Conservation (phyloP, 2,113 vertebrate species). For the Mesocricetus auratus region DNA sequence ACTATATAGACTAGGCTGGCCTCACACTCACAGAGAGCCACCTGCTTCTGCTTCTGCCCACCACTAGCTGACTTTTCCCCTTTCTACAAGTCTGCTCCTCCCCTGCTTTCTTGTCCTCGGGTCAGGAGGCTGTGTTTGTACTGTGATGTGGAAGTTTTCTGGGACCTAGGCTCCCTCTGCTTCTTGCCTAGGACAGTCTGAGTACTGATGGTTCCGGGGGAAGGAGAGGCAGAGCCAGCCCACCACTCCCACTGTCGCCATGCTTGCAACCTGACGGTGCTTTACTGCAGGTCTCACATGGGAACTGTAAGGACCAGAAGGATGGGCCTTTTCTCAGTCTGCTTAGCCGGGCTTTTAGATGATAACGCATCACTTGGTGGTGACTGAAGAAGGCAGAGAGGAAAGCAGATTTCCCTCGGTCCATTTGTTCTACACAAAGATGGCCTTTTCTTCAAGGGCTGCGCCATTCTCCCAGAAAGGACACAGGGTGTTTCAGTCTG, state of each 20-base stretch:
- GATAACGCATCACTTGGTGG: slow-evolving; percentile 79
- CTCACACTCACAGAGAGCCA: background rate
- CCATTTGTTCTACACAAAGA: slow-evolving; percentile 86
- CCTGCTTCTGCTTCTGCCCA: background rate
- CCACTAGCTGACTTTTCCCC: background rate
- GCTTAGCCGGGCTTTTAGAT: slow-evolving; percentile 71
- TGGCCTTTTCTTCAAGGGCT: slow-evolving; percentile 82
- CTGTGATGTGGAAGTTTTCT: background rate
- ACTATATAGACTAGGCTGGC: background rate
- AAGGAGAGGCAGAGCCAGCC: background rate
- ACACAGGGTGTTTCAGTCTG: slow-evolving; percentile 83
- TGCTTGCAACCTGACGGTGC: background rate
- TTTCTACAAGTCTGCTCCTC: background rate
- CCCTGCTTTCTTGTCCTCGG: background rate
- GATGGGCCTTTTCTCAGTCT: slow-evolving; percentile 58
- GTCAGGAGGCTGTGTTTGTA: background rate
- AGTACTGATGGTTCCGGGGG: background rate
- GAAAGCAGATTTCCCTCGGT: slow-evolving; percentile 85
- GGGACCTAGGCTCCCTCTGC: background rate
- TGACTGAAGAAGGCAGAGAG: slow-evolving; percentile 76
- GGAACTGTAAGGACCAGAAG: slow-evolving; percentile 36
- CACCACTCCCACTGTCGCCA: background rate
- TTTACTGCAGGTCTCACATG: slow-evolving; percentile 16
- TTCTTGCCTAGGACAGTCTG: background rate
- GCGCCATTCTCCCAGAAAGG: slow-evolving; percentile 79